These are phyloP conservation scores for Chelon auratus DNA, from an alignment of 2,797 vertebrate species.

Conservation along the genomic window DNA sequence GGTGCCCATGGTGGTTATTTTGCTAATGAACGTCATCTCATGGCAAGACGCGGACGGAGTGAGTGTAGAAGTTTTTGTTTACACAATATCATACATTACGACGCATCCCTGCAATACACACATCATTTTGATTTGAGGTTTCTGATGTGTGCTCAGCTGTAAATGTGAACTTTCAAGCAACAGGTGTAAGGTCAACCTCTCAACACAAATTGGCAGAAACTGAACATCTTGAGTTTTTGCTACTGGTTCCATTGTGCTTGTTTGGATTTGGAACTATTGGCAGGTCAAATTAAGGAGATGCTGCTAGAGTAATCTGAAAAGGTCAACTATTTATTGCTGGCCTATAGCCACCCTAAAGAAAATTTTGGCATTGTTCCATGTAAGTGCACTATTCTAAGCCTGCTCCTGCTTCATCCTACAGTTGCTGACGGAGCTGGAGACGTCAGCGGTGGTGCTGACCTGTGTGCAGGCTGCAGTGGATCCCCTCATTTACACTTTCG, in stretches of 20 bases:
- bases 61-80: conserved; percentile 42
- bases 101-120: not conserved
- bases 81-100: not conserved
- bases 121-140: not conserved
- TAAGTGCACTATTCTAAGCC: not conserved
- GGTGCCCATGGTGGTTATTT: conserved; percentile 74
- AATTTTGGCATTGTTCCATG: not conserved
- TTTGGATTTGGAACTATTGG: too few species aligned
- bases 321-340: too few species aligned
- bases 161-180: too few species aligned
- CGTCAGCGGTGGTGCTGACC: conserved; percentile 70
- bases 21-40: conserved; percentile 56
- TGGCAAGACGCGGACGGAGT: conserved; percentile 57
- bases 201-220: not conserved
- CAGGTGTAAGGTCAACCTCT: too few species aligned
- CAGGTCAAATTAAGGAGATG: too few species aligned
- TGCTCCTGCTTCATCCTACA: conserved; percentile 31
- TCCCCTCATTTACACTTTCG: conserved; percentile 79
- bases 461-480: conserved; percentile 75
- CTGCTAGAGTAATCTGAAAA: too few species aligned
- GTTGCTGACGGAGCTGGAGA: conserved; percentile 72
- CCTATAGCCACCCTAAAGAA: not conserved
- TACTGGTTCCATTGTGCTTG: too few species aligned
- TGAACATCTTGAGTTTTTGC: too few species aligned
- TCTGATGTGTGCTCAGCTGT: not conserved